phyloP scores from a whole-genome alignment of 2,888 invertebrate species.

The Eupithecia tripunctaria region DNA sequence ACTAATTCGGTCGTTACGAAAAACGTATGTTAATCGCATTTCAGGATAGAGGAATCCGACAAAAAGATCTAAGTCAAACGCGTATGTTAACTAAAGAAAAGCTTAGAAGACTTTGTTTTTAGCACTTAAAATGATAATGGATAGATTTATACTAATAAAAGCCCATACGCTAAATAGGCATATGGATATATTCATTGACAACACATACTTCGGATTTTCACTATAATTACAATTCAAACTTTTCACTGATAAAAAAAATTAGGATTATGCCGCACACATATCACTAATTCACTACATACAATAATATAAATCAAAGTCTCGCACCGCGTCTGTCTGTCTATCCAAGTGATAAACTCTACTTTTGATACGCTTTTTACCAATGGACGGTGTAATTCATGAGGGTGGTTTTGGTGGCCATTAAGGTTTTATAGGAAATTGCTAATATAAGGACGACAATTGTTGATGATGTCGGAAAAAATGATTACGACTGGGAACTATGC shows the following conservation, averaged over 20 bases:
- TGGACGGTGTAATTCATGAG: not conserved
- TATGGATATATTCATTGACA: not conserved
- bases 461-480: not conserved
- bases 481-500: conserved; percentile 1
- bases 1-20: conserved; percentile 27
- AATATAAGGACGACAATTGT: not conserved
- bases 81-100: not conserved
- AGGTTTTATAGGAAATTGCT: not conserved
- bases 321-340: not conserved
- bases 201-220: not conserved
- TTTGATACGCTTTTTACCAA: not conserved
- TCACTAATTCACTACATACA: not conserved
- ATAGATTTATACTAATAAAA: not conserved
- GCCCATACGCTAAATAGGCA: not conserved
- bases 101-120: too few relatives aligned
- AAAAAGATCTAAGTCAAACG: not conserved
- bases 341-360: not conserved
- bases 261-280: not conserved
- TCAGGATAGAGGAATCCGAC: not conserved
- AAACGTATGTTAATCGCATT: not conserved
- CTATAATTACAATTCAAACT: not conserved
- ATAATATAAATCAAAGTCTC: not conserved
- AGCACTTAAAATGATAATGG: not conserved
- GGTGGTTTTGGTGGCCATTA: not conserved
- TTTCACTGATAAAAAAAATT: not conserved